Evolutionary conservation across 2,888 invertebrate species (phyloP).

Genomic region (Athalia circularis): DNA sequence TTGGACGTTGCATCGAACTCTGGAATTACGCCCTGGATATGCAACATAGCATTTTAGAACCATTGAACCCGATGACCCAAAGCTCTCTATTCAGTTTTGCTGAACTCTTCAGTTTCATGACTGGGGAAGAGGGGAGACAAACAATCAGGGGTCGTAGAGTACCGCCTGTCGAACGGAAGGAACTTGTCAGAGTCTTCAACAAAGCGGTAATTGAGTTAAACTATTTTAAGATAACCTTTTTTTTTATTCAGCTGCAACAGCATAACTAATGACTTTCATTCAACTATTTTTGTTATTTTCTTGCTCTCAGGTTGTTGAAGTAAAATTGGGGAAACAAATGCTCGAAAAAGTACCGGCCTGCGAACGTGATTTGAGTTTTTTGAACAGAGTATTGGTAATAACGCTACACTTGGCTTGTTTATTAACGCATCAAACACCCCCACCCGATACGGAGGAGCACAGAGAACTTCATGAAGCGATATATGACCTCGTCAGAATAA

Average conservation of each 20-base stretch:
- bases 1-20: constrained; percentile 92
- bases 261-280: background rate
- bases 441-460: constrained; percentile 76
- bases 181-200: constrained; percentile 88
- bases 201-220: constrained; percentile 79
- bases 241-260: no score
- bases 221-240: no score
- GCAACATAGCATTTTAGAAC: constrained; percentile 95
- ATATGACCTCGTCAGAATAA: constrained; percentile 86
- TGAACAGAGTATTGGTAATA: constrained; percentile 90
- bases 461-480: constrained; percentile 82
- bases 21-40: constrained; percentile 98
- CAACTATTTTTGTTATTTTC: constrained; percentile 3
- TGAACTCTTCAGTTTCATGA: constrained; percentile 96
- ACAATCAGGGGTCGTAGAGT: constrained; percentile 83
- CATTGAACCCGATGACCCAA: constrained; percentile 95
- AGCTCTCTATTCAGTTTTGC: constrained; percentile 95
- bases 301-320: constrained; percentile 78
- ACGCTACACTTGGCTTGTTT: constrained; percentile 89
- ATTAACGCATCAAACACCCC: constrained; percentile 78
- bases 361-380: constrained; percentile 84
- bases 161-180: constrained; percentile 87
- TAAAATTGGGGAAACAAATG: constrained; percentile 80
- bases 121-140: constrained; percentile 88
- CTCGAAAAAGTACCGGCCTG: constrained; percentile 78